These are phyloP conservation scores for Meteorus sp. DNA, from an alignment of 1,140 invertebrate species.

Conservation along the genomic window DNA sequence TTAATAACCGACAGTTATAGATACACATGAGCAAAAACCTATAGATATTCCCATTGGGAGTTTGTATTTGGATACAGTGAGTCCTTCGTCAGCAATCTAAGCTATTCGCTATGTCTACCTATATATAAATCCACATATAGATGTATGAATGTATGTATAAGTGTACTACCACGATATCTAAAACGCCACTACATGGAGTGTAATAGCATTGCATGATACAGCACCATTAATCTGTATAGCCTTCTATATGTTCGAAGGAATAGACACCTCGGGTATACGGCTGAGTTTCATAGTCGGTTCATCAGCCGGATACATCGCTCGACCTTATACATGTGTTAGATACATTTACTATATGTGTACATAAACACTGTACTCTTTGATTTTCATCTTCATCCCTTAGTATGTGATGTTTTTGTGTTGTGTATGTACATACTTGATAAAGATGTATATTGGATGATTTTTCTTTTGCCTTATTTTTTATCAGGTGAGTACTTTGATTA, in stretches of 20 bases:
- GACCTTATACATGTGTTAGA: conserved; percentile 13
- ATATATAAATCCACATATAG: conserved; percentile 4
- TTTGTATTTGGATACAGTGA: neutral
- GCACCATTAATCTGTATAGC: conserved; percentile 46
- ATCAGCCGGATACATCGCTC: conserved; percentile 45
- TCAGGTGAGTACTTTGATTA: too few species aligned
- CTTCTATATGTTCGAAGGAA: conserved; percentile 48
- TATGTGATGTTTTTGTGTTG: too few species aligned
- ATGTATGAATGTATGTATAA: conserved; percentile 2
- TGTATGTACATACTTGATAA: too few species aligned
- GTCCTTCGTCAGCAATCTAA: neutral
- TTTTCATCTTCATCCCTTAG: too few species aligned
- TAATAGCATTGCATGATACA: conserved; percentile 51
- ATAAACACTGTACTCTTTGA: neutral
- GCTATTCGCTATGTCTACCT: neutral
- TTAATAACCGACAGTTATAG: conserved; percentile 31
- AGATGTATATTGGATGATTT: too few species aligned
- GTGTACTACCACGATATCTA: conserved; percentile 5
- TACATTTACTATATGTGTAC: neutral
- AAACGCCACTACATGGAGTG: conserved; percentile 30
- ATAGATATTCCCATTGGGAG: neutral
- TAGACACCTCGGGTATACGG: conserved; percentile 48
- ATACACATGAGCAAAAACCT: too few species aligned
- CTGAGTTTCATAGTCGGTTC: conserved; percentile 47
- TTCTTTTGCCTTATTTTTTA: too few species aligned